A percentile compares a stretch with the other conserved stretches of the same genome.
phyloP scores from a whole-genome alignment of 2,113 vertebrate genomes.

The Alethe castanea region DNA sequence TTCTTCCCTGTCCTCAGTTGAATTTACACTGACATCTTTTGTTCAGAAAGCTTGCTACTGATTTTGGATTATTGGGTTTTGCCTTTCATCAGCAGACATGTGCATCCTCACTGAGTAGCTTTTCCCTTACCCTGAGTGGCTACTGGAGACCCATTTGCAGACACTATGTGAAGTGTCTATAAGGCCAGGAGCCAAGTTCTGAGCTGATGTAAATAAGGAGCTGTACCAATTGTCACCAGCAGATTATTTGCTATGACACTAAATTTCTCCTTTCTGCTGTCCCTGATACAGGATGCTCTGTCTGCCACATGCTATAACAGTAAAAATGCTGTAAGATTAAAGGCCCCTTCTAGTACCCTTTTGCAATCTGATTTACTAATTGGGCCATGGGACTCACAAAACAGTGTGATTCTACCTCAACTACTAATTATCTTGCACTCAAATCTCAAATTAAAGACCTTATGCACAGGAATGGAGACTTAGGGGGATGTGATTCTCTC shows the following conservation, averaged over 20 bases:
- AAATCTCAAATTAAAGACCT: constrained; percentile 30
- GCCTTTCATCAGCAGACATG: neutral
- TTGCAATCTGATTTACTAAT: constrained; percentile 36
- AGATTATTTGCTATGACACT: neutral
- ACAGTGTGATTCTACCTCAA: neutral
- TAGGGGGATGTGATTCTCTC: neutral
- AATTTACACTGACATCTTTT: neutral
- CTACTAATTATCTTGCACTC: constrained; percentile 33
- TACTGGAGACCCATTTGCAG: neutral
- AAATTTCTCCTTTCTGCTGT: neutral
- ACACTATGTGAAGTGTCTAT: rapidly evolving
- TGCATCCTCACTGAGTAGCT: neutral
- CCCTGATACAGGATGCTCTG: neutral
- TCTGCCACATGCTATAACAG: neutral
- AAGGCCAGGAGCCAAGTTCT: neutral
- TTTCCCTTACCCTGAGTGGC: neutral
- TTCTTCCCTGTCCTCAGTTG: neutral
- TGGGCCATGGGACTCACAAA: constrained; percentile 27
- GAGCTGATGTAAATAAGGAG: neutral
- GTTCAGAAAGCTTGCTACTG: neutral
- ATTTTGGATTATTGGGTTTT: neutral
- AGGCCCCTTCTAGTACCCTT: neutral
- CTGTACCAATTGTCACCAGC: neutral
- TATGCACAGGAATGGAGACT: neutral
- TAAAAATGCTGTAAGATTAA: constrained; percentile 3